These are phyloP conservation scores for Julus scanicus DNA, from an alignment of 2,888 invertebrate species.

Conservation along the genomic window DNA sequence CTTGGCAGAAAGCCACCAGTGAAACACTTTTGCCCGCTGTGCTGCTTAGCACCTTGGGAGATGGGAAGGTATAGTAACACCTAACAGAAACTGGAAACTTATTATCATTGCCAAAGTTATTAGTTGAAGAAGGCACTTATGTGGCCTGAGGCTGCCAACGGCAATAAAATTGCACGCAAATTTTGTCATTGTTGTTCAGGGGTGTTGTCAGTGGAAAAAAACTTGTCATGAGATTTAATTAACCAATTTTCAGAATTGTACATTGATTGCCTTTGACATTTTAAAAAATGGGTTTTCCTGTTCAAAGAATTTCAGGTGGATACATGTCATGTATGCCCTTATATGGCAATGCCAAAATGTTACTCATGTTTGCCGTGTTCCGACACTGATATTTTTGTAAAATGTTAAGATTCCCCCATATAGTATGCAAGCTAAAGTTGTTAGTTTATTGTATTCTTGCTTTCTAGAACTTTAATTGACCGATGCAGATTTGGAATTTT, in stretches of 20 bases:
- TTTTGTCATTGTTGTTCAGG: not conserved
- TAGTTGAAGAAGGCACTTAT: not conserved
- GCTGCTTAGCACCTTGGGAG: slow-evolving; percentile 90
- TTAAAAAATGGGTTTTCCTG: not conserved
- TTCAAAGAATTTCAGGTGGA: not conserved
- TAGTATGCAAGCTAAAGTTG: slow-evolving; percentile 60
- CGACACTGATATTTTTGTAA: too few species aligned
- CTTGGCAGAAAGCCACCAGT: slow-evolving; percentile 86
- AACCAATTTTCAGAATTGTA: not conserved
- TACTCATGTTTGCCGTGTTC: too few species aligned
- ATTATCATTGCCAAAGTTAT: not conserved
- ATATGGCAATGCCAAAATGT: not conserved
- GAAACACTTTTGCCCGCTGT: slow-evolving; percentile 89
- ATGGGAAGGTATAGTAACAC: slow-evolving; percentile 79
- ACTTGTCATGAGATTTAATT: not conserved
- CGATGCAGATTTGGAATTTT: slow-evolving; percentile 96
- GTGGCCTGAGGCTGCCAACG: not conserved
- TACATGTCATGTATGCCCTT: not conserved
- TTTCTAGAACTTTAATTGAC: slow-evolving; percentile 83
- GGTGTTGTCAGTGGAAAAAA: not conserved
- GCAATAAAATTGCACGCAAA: not conserved
- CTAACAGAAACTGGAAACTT: not conserved
- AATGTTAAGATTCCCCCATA: too few species aligned
- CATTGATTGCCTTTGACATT: not conserved
- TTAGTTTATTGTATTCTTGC: not conserved